Evolutionary conservation across 2,797 vertebrate genomes (phyloP), one percentile per base, ranked within the genome.

Genomic region (Lepidocolaptes lacrymiger): DNA sequence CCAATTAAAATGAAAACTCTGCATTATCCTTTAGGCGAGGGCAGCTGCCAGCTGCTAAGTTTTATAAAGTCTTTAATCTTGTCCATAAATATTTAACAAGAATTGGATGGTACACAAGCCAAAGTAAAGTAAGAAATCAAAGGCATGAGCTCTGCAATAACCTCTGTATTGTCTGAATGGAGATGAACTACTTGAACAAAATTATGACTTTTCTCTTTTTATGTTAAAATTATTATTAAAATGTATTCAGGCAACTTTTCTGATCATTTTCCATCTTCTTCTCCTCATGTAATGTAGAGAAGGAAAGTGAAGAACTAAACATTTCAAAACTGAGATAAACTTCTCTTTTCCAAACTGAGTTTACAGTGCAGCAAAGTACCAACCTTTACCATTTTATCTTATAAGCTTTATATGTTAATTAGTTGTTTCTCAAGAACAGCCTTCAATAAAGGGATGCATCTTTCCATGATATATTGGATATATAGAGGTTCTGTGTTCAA

Each of bases 61-160:
- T 98, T 97, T 97, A 97, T 97, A 97, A 98, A 97, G 97, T 98
- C 98, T 98, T 98, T 98, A 98, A 98, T 98, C 97, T 98, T 97
- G 93, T 96, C 97, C 97, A 98, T 98, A 98, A 98, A 98, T 98
- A 98, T 98, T 98, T 98, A 98, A 98, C 96, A 98, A 97, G 97
- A 98, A 98, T 90, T 97, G 94, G 97, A 97, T 97, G 92, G 97
- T 98, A 98, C 95, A 98, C 96, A 98, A 97, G 91, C 96, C 91
- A 94, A 97, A 97, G 93, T 88, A 97, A 97, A 98, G 95, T 75
- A 97, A 96, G 94, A 98, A 98, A 97, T 98, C 96, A 98, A 98
- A 98, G 91, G 63, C 69, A 89, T 69, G 89, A 92, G 96, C 89
- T 95, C 84, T 83, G 80, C 92, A 96, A 93, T 97, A 98, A 97